Conservation (phyloP, 2,113 vertebrate species). For the Diadophis punctatus region DNA sequence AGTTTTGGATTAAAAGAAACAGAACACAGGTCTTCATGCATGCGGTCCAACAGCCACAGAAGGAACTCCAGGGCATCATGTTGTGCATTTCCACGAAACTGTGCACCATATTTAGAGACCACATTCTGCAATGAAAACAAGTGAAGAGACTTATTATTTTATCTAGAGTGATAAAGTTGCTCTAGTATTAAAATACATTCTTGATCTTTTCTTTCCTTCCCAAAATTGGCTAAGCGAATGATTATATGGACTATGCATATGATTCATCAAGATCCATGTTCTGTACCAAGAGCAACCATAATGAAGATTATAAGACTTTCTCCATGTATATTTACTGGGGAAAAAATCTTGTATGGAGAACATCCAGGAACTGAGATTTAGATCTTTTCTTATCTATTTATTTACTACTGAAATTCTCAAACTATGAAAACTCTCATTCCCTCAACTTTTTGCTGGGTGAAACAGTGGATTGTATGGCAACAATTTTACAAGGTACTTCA, state of each 20-base stretch:
- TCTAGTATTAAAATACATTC: background rate
- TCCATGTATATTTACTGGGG: background rate
- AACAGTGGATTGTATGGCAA: too few species aligned
- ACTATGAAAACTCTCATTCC: too few species aligned
- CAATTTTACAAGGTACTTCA: too few species aligned
- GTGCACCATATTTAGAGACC: conserved; percentile 86
- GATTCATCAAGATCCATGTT: background rate
- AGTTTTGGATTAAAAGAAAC: conserved; percentile 60
- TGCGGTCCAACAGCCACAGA: conserved; percentile 88
- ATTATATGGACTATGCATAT: background rate
- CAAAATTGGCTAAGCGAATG: too few species aligned
- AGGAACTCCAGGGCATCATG: conserved; percentile 94
- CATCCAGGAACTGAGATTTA: background rate
- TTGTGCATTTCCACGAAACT: conserved; percentile 91
- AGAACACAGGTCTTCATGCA: conserved; percentile 85
- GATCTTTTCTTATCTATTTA: background rate
- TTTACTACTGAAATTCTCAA: background rate
- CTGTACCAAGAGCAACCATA: background rate
- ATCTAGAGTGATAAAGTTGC: too few species aligned
- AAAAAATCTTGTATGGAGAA: background rate
- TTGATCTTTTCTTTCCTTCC: background rate
- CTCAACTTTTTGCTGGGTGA: too few species aligned
- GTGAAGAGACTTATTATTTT: background rate
- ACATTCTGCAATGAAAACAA: conserved; percentile 71
- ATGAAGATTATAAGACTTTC: background rate